Percentiles rank a stretch among this genome's conserved stretches.
phyloP scores from a whole-genome alignment of 2,888 invertebrate genomes.

The Heliconius hortense region DNA sequence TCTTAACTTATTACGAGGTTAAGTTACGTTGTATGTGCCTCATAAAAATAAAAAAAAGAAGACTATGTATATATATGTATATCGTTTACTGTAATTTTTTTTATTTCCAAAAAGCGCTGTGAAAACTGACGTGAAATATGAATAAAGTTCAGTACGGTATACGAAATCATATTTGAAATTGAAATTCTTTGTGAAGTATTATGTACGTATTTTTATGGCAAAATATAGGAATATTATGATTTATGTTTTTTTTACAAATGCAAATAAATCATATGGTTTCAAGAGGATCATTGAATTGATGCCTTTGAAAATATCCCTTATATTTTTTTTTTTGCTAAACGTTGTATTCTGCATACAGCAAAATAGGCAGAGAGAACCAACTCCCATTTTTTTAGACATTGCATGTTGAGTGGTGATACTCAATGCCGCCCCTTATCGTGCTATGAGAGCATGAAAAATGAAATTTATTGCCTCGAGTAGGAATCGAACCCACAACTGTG shows the following conservation, averaged over 20 bases:
- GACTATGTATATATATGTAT: background rate
- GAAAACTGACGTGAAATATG: conserved; percentile 7
- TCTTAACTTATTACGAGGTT: too few relatives aligned
- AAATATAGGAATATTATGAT: background rate
- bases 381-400: background rate
- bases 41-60: background rate
- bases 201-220: background rate
- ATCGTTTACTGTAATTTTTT: background rate
- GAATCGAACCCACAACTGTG: too few relatives aligned
- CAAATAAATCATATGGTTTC: background rate
- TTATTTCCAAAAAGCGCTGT: background rate
- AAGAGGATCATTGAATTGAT: background rate
- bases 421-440: background rate
- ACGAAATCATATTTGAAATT: conserved; percentile 26
- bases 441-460: too few relatives aligned
- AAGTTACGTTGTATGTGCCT: too few relatives aligned
- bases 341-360: background rate
- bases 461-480: too few relatives aligned
- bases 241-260: background rate
- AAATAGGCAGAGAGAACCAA: too few relatives aligned
- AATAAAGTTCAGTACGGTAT: conserved; percentile 4
- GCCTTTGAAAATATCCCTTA: background rate
- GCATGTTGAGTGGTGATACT: background rate
- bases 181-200: conserved; percentile 23
- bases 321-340: background rate